Evolutionary conservation across 2,888 invertebrate species (phyloP), one percentile per base, ranked within the genome.

Genomic region (Caenorhabditis macrosperma): DNA sequence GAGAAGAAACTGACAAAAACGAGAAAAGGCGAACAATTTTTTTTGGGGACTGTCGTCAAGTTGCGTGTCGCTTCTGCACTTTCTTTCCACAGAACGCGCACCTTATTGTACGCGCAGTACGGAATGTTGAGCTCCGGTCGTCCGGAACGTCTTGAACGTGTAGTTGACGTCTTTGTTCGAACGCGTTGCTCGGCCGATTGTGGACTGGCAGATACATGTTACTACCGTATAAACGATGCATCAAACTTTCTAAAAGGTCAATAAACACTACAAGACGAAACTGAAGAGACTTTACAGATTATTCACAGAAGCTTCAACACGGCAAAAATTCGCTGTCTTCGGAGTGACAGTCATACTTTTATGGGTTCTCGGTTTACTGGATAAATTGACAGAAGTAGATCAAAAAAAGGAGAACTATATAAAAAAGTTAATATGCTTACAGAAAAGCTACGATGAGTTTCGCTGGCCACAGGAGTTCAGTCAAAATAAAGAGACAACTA

Each of bases 321-420:
- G 30, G 1, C 41, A 67, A 44, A 61, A 61, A n/a, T 9, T 44
- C 15, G 6, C 41, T 12, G 3, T 57, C 15, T 15, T 64, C 5
- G 57, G 57, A 26, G 15, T 41, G 30, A 28, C 63, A 4, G 50
- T 77, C 10, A n/a, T 24, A 26, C 0, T 52, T 17, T 24, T 64
- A 1, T 77, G 69, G 68, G n/a, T 48, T 17, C 10, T 35, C 3
- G 77, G 77, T 10, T 2, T 71, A 20, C n/a, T 71, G 1, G 77
- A 77, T 33, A 55, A 57, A 24, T n/a, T 69, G 1, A 38, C 41
- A 52, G 77, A 77, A 57, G 77, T 69, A 55, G n/a, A n/a, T n/a
- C n/a, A n/a, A n/a, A n/a, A n/a, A n/a, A n/a, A n/a, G 17, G n/a
- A 28, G 12, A 22, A 20, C 2, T 4, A 6, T 46, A 12, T 12